Conservation (phyloP, 2,113 vertebrate species). For the Erpornis zantholeuca region DNA sequence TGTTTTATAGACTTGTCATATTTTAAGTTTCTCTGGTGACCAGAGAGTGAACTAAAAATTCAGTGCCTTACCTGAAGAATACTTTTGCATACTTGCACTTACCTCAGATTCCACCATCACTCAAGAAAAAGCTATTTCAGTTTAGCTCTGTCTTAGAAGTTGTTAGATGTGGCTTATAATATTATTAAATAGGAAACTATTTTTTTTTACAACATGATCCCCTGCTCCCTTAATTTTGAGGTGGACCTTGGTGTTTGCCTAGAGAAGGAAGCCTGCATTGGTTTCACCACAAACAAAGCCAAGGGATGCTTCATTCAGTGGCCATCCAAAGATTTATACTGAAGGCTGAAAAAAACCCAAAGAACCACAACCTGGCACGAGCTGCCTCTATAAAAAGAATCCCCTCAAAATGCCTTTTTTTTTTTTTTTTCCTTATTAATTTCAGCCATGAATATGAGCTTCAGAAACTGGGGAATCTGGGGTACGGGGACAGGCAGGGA, state of each 20-base stretch:
- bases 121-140: not conserved
- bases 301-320: not conserved
- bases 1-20: not conserved
- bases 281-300: conserved; percentile 23
- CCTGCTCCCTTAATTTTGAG: not conserved
- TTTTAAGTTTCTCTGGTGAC: not conserved
- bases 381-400: not conserved
- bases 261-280: not conserved
- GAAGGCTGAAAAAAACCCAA: not conserved
- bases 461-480: not conserved
- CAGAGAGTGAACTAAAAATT: not conserved
- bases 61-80: not conserved
- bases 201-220: not conserved
- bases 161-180: not conserved
- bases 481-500: not conserved
- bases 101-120: not conserved
- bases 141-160: not conserved
- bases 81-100: conserved; percentile 1
- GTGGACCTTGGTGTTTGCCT: not conserved
- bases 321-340: not conserved
- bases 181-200: not conserved
- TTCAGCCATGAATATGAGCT: not conserved
- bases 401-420: not conserved
- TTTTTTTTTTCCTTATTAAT: not conserved
- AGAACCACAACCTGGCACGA: not conserved